Evolutionary conservation across 2,797 vertebrate genomes (phyloP), one percentile per base, ranked within the genome.

Genomic region (Allobates femoralis): DNA sequence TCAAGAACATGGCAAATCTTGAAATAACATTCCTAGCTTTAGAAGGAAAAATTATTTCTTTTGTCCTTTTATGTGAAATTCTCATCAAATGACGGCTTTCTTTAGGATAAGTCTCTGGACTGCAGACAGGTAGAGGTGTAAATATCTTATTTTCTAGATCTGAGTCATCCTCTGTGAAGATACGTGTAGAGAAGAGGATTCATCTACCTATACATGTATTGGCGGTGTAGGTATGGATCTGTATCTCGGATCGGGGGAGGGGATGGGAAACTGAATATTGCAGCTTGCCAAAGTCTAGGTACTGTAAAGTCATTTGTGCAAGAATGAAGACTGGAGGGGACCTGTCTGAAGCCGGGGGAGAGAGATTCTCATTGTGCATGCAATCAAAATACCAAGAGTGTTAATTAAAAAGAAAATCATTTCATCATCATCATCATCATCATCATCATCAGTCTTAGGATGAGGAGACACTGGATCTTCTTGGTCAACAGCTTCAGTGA

Each of bases 291-390:
- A 84, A 84, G 86, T 81, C 82, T 84, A 58, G 76, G 69, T 73
- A 81, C 78, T 84, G 82, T 66, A 88, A 88, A 88, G 86, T 84
- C 86, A 84, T 85, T 80, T 79, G 82, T 81, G 58, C 69, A 69
- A 85, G 77, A 74, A 87, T 84, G 58, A 76, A 55, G 60, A 82
- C 77, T 67, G 77, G 51, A 85, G 50, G 78, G 67, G 77, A 88
- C 81, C 82, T 81, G 82, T 88, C 69, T 81, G 77, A 32, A 66
- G 69, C 69, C 69, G 26, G 19, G 69, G 86, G 76, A 84, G 77
- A 77, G 77, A 46, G 67, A 46, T 80, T 46, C 67, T 87, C 58
- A 81, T 81, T 56, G 50, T 85, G 79, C 67, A 66, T 73, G 58
- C 82, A 84, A 87, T 84, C 76, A 80, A 81, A 85, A 88, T 58